Evolutionary conservation across 2,113 vertebrate species (phyloP), one percentile per base, ranked within the genome.

Genomic region (Urocynchramus pylzowi): DNA sequence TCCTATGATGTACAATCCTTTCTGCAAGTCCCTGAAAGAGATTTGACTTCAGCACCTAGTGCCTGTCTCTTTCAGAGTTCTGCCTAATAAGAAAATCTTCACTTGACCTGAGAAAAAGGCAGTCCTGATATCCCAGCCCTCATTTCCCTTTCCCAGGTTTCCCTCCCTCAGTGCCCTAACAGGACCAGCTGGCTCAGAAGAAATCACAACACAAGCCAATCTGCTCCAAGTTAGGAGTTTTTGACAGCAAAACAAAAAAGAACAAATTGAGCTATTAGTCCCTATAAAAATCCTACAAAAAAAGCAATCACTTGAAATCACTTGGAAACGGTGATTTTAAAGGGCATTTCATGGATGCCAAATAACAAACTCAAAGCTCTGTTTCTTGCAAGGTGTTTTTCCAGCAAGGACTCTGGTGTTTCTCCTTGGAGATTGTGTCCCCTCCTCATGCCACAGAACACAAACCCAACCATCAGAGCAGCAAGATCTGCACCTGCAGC

Each of bases 391-490:
- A 54, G 30, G 9, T 37, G 8, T 17, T 91, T 68, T 54, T 37
- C 37, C 39, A 41, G 5, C 6, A 33, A 6, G 35, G 41, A 47
- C 28, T 47, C 27, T 9, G 23, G 13, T 4, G 30, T 65, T 91
- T 65, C 7, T 35, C n/a, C 61, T 31, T 0, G 0, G 54, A 54
- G 17, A 31, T 2, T 3, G 11, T 3, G 4, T 21, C 37, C 33
- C 28, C 33, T 52, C 50, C 16, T 30, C 10, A 3, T n/a, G 10
- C 7, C 26, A n/a, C 22, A 74, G 19, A 9, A 23, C 33, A 53
- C 28, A 39, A 39, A 39, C 24, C 13, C 39, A 39, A 6, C 11
- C n/a, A 5, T 0, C 31, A 20, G 30, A 63, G 12, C 56, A 15
- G n/a, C n/a, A n/a, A n/a, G 26, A 41, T 3, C 5, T 47, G 3